These are phyloP conservation scores for Lymantria dispar DNA, from an alignment of 2,888 invertebrate genomes.

Conservation along the genomic window DNA sequence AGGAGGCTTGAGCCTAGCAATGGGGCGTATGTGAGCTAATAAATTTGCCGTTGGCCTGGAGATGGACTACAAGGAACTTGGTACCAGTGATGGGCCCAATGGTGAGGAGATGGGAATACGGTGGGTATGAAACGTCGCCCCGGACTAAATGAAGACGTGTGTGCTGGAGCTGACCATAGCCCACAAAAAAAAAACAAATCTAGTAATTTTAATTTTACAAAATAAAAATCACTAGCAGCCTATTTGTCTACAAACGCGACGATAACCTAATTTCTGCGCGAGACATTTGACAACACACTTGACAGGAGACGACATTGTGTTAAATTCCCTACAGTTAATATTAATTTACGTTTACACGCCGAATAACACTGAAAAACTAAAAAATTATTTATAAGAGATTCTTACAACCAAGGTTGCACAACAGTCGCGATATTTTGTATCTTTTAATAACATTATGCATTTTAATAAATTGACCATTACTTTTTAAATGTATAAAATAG, in stretches of 20 bases:
- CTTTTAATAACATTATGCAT: background rate
- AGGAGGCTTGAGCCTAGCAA: too few species aligned
- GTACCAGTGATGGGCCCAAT: too few species aligned
- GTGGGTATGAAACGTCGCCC: too few species aligned
- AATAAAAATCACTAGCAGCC: background rate
- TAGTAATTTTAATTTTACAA: background rate
- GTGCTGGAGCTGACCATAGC: too few species aligned
- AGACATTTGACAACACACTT: slow-evolving; percentile 2
- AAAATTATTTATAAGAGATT: background rate
- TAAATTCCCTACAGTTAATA: background rate
- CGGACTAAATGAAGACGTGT: too few species aligned
- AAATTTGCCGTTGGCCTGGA: too few species aligned
- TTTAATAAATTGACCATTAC: too few species aligned
- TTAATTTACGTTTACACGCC: background rate
- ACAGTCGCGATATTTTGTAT: background rate
- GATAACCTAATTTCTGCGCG: slow-evolving; percentile 2
- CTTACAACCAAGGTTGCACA: background rate
- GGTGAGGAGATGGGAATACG: too few species aligned
- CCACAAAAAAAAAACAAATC: too few species aligned
- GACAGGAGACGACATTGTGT: slow-evolving; percentile 1
- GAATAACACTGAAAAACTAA: background rate
- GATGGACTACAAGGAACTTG: too few species aligned
- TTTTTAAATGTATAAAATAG: too few species aligned
- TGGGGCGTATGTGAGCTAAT: too few species aligned
- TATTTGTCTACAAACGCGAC: background rate